Percentiles rank a stretch among this genome's conserved stretches.
Conservation (phyloP, 2,888 invertebrate species). For the Leptinotarsa tumamoca region DNA sequence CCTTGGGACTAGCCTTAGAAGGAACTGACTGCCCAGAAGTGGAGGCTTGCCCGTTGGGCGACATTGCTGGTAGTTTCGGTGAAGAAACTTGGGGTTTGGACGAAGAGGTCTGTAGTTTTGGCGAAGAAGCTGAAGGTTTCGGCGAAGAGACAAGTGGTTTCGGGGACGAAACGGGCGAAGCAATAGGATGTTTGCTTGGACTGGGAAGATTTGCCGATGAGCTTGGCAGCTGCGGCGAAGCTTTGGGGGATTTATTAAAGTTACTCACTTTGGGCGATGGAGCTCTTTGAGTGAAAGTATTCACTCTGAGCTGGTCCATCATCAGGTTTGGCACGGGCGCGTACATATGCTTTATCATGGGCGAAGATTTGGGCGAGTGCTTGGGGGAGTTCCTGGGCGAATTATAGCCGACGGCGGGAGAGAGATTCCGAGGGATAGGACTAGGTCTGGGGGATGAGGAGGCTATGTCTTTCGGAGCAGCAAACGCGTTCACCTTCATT, state of each 20-base stretch:
- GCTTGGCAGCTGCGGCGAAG: conserved; percentile 28
- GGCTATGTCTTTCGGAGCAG: conserved; percentile 21
- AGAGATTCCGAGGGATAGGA: conserved; percentile 37
- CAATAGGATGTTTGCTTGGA: conserved; percentile 22
- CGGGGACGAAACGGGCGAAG: conserved; percentile 24
- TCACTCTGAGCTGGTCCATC: conserved; percentile 43
- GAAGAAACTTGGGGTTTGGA: conserved; percentile 18
- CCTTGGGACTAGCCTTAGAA: conserved; percentile 35
- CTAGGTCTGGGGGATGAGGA: conserved; percentile 38
- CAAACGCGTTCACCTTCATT: conserved; percentile 16
- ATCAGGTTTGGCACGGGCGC: conserved; percentile 47
- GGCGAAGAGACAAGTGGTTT: conserved; percentile 26
- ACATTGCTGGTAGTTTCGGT: conserved; percentile 26
- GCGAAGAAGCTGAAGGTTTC: conserved; percentile 23
- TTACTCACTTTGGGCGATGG: conserved; percentile 40
- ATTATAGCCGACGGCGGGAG: conserved; percentile 34
- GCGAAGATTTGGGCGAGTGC: conserved; percentile 56
- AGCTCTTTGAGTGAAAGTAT: conserved; percentile 39
- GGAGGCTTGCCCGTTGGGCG: conserved; percentile 18
- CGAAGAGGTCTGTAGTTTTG: conserved; percentile 22
- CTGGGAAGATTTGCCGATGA: conserved; percentile 29
- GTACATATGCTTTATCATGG: conserved; percentile 55
- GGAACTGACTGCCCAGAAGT: conserved; percentile 23
- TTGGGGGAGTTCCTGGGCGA: conserved; percentile 49
- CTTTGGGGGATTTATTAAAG: conserved; percentile 38